phyloP scores from a whole-genome alignment of 2,888 invertebrate species.

The Lepidonotus clava region DNA sequence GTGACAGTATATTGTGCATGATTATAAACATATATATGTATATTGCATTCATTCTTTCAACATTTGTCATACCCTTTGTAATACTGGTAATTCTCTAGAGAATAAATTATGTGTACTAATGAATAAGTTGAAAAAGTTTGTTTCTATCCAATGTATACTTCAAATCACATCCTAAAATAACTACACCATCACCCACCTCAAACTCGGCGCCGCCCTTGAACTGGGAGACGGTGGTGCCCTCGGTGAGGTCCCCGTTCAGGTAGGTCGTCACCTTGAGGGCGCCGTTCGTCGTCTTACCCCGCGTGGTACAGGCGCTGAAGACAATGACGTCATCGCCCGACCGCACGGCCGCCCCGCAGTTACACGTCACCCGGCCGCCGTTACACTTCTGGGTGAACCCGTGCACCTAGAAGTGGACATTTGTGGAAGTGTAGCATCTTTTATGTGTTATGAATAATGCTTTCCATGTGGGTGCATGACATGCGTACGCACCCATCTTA shows the following conservation, averaged over 20 bases:
- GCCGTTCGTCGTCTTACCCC: constrained; percentile 20
- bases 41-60: no score
- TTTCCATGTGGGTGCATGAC: no score
- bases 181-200: constrained; percentile 62
- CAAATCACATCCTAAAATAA: background rate
- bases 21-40: no score
- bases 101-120: no score
- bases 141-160: background rate
- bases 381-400: constrained; percentile 65
- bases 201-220: constrained; percentile 66
- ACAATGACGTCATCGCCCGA: constrained; percentile 72
- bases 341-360: constrained; percentile 71
- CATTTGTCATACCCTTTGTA: no score
- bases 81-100: no score
- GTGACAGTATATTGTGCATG: no score
- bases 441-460: no score
- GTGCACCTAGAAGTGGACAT: no score
- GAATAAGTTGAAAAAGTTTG: no score
- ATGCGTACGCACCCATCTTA: no score
- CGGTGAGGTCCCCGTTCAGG: constrained; percentile 67
- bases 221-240: constrained; percentile 65
- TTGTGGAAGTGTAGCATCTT: no score
- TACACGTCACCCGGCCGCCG: constrained; percentile 67
- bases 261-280: constrained; percentile 62
- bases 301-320: constrained; percentile 67